phyloP scores from a whole-genome alignment of 2,113 vertebrate species.

The Ictalurus furcatus region DNA sequence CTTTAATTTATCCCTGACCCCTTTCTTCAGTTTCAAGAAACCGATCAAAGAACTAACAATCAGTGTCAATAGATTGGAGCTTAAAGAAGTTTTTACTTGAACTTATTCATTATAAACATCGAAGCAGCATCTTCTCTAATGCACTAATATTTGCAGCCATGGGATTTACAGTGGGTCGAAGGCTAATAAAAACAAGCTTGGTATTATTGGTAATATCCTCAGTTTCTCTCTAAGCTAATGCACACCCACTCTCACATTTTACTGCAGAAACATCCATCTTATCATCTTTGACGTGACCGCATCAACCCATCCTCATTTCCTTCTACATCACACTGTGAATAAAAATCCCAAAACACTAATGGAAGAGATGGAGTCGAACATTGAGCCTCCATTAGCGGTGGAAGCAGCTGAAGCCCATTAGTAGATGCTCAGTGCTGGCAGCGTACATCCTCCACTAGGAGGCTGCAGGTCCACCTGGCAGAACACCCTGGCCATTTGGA shows the following conservation, averaged over 20 bases:
- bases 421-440: constrained; percentile 33
- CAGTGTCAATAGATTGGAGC: background rate
- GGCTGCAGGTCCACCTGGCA: constrained; percentile 41
- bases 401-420: constrained; percentile 52
- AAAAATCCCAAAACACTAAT: constrained; percentile 31
- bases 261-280: constrained; percentile 16
- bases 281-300: background rate
- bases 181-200: constrained; percentile 15
- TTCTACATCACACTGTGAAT: constrained; percentile 18
- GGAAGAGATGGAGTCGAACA: constrained; percentile 32
- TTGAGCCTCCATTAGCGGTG: constrained; percentile 36
- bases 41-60: background rate
- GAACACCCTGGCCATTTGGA: constrained; percentile 22
- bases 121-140: background rate
- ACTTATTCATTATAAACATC: background rate
- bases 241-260: constrained; percentile 6
- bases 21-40: background rate
- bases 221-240: constrained; percentile 6
- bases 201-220: constrained; percentile 18
- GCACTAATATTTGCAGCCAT: background rate
- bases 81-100: background rate
- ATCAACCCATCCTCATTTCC: constrained; percentile 17
- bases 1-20: background rate
- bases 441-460: constrained; percentile 2
- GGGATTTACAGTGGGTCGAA: constrained; percentile 14